Evolutionary conservation across 2,888 invertebrate species (phyloP), one percentile per base, ranked within the genome.

Genomic region (Busseola fusca): DNA sequence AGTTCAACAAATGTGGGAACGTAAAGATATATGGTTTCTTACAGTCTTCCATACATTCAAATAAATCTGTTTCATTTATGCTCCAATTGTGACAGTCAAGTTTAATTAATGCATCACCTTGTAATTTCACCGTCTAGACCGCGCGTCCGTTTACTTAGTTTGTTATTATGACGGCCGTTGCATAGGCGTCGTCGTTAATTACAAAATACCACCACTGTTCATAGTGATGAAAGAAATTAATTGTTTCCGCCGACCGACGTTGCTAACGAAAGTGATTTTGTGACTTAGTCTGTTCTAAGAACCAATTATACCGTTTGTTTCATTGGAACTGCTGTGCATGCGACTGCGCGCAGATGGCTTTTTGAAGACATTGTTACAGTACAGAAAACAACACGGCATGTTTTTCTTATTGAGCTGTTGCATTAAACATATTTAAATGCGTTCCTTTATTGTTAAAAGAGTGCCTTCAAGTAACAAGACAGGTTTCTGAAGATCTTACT

Each of bases 61-160:
- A 82, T 75, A 72, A 82, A 83, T 87, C 83, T 86, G 80, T 48
- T 72, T 86, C 81, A 81, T 90, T 88, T 88, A 86, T 89, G 89
- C 89, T 91, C 90, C 82, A 91, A 88, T 91, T 92, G 89, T 88
- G 84, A 81, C 82, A 77, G 87, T 84, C 87, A 84, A 83, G 85
- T 87, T 85, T 92, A 91, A 92, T 92, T 89, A 90, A 91, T 87
- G 85, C 87, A 87, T 81, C 82, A 87, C 86, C 87, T 89, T 90
- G 88, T 88, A 90, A 91, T 93, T 93, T 91, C 87, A 84, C 87
- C 83, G 92, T 93, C 92, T 93, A 93, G 92, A 91, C 91, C 77
- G 77, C 83, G 85, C 82, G 84, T 86, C 85, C 84, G 84, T 88
- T 86, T 83, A 84, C 82, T 78, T 71, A 84, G 87, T 86, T 90